Conservation (phyloP, 2,113 vertebrate species). For the Sapayoa aenigma region DNA sequence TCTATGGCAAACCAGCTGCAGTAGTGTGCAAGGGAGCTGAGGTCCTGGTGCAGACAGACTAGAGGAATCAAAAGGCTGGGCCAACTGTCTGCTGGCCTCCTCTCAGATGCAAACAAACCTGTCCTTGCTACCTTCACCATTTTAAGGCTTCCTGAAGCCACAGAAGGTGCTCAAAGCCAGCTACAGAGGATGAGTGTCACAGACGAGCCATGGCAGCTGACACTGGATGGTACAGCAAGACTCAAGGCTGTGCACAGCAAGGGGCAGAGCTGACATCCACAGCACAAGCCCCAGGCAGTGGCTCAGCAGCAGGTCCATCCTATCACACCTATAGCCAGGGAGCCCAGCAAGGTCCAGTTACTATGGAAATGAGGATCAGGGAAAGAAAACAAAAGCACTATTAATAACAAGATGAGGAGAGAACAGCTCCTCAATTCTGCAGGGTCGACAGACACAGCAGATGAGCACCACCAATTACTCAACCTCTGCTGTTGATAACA, state of each 20-base stretch:
- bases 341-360: background rate
- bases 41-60: background rate
- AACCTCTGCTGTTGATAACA: background rate
- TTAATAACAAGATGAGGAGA: background rate
- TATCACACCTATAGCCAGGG: background rate
- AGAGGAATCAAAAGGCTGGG: background rate
- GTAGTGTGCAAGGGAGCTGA: background rate
- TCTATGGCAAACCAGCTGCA: background rate
- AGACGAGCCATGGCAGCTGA: background rate
- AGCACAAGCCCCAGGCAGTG: no score
- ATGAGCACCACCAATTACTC: background rate
- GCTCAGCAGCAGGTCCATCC: background rate
- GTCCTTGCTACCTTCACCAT: background rate
- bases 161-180: background rate
- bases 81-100: background rate
- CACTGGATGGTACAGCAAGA: accelerated
- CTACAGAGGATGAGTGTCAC: background rate
- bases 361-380: background rate
- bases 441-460: background rate
- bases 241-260: background rate
- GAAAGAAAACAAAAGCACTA: background rate
- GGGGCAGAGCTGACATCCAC: background rate
- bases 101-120: background rate
- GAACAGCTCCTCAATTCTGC: background rate
- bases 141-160: background rate